These are phyloP conservation scores for Lacanobia oleracea DNA, from an alignment of 2,888 invertebrate species.

Conservation along the genomic window DNA sequence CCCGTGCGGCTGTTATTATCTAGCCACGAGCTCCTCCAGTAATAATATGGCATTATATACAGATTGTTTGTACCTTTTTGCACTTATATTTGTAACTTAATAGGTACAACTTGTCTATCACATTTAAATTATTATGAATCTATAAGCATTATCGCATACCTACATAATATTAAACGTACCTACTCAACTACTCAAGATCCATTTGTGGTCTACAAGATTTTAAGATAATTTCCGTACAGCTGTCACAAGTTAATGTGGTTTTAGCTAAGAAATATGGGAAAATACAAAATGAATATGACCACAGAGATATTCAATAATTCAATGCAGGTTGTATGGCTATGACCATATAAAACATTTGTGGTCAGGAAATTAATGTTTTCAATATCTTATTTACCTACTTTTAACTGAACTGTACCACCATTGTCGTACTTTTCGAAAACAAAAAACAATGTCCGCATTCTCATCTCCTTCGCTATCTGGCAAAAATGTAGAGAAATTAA, in stretches of 20 bases:
- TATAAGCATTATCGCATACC: conserved; percentile 7
- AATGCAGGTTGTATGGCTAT: not conserved
- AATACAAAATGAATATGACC: conserved; percentile 22
- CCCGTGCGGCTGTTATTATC: no score
- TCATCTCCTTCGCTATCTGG: no score
- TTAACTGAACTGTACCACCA: not conserved
- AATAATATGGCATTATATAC: not conserved
- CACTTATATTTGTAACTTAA: not conserved
- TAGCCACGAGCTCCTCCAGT: no score
- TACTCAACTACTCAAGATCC: conserved; percentile 26
- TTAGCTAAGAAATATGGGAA: not conserved
- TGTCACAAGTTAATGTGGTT: conserved; percentile 13
- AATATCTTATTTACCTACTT: not conserved
- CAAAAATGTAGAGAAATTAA: no score
- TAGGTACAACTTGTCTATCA: conserved; percentile 17
- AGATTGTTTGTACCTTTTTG: conserved; percentile 1
- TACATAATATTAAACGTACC: not conserved
- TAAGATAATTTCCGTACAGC: conserved; percentile 19
- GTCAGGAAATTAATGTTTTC: conserved; percentile 3
- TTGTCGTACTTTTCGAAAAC: no score
- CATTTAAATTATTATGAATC: conserved; percentile 39
- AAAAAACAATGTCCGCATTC: no score
- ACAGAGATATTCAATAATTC: conserved; percentile 4
- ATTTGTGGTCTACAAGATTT: conserved; percentile 39
- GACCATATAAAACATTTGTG: not conserved